phyloP scores from a whole-genome alignment of 2,888 invertebrate genomes.

The Hydrotaea cyrtoneurina region DNA sequence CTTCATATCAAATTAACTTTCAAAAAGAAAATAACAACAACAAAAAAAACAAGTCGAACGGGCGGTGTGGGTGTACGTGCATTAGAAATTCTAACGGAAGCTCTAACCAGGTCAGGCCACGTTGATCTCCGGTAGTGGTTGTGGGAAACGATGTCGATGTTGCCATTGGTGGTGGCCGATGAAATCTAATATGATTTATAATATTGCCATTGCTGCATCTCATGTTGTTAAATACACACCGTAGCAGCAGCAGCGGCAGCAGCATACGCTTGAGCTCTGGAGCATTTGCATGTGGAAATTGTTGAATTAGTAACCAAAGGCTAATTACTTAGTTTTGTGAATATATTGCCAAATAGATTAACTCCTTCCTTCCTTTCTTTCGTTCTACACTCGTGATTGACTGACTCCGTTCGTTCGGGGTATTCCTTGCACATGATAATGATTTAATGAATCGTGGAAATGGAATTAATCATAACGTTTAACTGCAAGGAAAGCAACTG shows the following conservation, averaged over 20 bases:
- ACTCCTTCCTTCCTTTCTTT: neutral
- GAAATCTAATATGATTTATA: conserved; percentile 6
- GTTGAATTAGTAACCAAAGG: conserved; percentile 20
- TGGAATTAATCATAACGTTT: neutral
- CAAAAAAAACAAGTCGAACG: no score
- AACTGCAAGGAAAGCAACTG: no score
- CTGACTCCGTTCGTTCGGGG: neutral
- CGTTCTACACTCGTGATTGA: neutral
- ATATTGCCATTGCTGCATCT: neutral
- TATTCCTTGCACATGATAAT: neutral
- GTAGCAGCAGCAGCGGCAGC: neutral
- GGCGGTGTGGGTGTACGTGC: neutral
- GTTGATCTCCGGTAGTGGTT: no score
- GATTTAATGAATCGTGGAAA: neutral
- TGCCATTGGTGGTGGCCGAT: neutral
- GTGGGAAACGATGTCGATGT: neutral
- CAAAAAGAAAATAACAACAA: neutral
- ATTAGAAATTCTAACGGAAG: neutral
- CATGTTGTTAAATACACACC: conserved; percentile 9
- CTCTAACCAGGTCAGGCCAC: neutral
- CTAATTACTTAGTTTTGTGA: conserved; percentile 11
- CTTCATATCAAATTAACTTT: conserved; percentile 58
- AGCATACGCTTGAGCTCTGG: no score
- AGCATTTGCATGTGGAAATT: conserved; percentile 13
- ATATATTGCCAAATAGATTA: neutral